phyloP scores from a whole-genome alignment of 2,113 vertebrate species.

The Microcebus tavaratra region DNA sequence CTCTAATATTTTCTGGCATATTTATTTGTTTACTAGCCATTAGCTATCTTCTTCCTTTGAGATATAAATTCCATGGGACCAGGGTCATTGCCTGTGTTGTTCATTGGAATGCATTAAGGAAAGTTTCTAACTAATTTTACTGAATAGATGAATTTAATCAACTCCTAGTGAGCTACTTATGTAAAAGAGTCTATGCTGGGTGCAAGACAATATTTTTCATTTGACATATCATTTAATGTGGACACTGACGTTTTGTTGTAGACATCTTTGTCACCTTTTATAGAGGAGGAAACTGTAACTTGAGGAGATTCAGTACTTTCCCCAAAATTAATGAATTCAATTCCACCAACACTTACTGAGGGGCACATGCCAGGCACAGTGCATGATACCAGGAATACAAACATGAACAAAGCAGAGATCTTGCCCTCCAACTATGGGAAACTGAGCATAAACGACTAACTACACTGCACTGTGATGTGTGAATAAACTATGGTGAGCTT shows the following conservation, averaged over 20 bases:
- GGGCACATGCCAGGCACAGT: background rate
- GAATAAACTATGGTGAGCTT: background rate
- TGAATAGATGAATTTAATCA: background rate
- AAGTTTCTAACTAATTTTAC: background rate
- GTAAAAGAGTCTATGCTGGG: background rate
- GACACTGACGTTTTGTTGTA: background rate
- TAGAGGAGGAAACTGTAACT: background rate
- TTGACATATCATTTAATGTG: background rate
- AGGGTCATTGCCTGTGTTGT: background rate
- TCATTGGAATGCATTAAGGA: background rate
- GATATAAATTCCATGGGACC: background rate
- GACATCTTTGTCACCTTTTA: background rate
- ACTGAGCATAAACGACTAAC: background rate
- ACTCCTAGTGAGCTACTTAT: background rate
- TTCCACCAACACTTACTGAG: background rate
- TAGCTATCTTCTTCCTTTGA: background rate
- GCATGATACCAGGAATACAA: background rate
- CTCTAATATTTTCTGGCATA: background rate
- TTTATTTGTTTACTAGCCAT: background rate
- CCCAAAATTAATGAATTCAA: background rate
- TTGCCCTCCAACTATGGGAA: background rate
- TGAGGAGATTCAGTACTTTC: background rate
- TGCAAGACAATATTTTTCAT: background rate
- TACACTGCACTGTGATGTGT: accelerated
- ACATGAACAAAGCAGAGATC: accelerated